Conservation (phyloP, 2,113 vertebrate genomes). For the Lagopus muta region DNA sequence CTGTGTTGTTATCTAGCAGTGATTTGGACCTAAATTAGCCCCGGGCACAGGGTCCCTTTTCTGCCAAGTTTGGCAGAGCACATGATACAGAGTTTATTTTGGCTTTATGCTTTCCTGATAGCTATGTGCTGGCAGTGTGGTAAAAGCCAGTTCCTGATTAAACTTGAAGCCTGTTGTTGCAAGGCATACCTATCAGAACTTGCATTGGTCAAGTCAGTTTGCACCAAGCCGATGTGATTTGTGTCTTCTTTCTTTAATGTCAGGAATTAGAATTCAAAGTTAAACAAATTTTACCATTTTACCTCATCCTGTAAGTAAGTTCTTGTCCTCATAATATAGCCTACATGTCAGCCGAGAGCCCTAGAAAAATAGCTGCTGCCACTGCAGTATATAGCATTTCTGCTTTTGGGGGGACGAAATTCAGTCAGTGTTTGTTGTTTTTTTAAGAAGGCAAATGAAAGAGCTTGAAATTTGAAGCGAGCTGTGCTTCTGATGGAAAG, state of each 20-base stretch:
- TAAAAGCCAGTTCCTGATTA: conserved; percentile 11
- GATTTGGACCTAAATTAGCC: neutral
- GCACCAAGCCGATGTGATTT: neutral
- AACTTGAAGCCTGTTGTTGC: neutral
- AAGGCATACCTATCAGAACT: neutral
- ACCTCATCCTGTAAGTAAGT: neutral
- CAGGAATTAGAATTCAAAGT: neutral
- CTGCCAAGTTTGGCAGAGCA: conserved; percentile 1
- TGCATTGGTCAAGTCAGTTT: neutral
- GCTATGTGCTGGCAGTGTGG: neutral
- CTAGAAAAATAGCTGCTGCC: neutral
- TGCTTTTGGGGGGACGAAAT: neutral
- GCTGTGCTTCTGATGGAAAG: neutral
- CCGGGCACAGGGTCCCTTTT: neutral
- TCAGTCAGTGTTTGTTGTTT: neutral
- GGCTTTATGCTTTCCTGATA: neutral
- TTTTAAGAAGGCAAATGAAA: neutral
- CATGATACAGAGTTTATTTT: neutral
- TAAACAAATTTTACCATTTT: neutral
- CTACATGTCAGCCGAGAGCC: neutral
- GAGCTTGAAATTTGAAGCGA: neutral
- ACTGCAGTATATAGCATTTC: neutral
- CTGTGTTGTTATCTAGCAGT: neutral
- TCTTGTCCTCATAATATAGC: neutral
- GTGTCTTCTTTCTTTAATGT: neutral